Base-by-base conservation (phyloP, 2,113 vertebrate genomes). In the Gavia stellata region DNA sequence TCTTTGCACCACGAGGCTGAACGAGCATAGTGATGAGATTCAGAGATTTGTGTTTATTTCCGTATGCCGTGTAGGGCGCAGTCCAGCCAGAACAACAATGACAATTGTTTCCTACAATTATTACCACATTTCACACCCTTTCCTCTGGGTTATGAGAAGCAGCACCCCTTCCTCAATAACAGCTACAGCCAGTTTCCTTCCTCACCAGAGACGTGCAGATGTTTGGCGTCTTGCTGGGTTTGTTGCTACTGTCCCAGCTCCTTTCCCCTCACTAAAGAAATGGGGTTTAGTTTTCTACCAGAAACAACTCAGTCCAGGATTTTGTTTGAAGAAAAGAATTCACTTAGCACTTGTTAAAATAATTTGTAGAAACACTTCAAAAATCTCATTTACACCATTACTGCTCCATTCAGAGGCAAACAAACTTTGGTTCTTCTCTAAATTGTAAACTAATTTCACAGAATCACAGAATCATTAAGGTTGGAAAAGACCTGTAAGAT, bases 51-150 rank as follows among this genome's bases (percentile, higher is more conserved):
- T 68, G 63, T 86, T 93, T 63, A 77, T 82, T 77, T 95, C 86
- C 34, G 1, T 28, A 24, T 1, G 1, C 25, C 4, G 1, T 14
- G n/a, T 4, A 88, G 86, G 75, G 82, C 0, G 0, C 79, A 87
- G 71, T 26, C 70, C 82, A 59, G 70, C 40, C 75, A 45, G 45
- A 96, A 96, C 55, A 55, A 81, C 7, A 19, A 91, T 1, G 7
- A 72, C 85, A 88, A 90, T 93, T 92, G 88, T 86, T 96, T 97
- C 97, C 97, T 97, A 81, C 92, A 90, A 97, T 97, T 97, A 93
- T 96, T 95, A 89, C 40, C 67, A 70, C 14, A 21, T 63, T 97
- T 97, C 94, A 97, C 96, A 96, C 96, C 86, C 95, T 97, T 98
- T 98, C 98, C 97, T 97, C 94, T 95, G 67, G 66, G 47, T 96